A percentile compares a stretch with the other conserved stretches of the same genome.
phyloP scores from a whole-genome alignment of 2,113 vertebrate genomes.

The Alosa alosa region DNA sequence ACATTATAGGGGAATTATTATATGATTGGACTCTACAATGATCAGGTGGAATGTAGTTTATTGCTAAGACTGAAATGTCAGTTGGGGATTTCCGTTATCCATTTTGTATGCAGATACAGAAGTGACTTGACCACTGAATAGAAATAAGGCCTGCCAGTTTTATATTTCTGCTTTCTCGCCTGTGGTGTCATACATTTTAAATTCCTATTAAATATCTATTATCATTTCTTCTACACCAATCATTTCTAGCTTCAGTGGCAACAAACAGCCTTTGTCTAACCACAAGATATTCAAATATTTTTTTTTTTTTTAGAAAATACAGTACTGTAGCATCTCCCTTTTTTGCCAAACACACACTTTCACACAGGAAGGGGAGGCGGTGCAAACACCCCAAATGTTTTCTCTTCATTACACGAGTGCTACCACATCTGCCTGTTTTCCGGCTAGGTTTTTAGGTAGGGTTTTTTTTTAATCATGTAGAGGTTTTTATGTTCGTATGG shows the following conservation, averaged over 20 bases:
- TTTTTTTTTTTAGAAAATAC: too few relatives aligned
- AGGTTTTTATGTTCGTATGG: not conserved
- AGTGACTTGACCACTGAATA: not conserved
- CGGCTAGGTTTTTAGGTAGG: not conserved
- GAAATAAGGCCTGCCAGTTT: not conserved
- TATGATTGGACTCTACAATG: not conserved
- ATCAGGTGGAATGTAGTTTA: not conserved
- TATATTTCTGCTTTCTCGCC: not conserved
- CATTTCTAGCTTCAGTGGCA: not conserved
- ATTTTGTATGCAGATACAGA: not conserved
- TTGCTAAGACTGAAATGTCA: not conserved
- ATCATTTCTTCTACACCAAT: not conserved
- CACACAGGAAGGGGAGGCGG: conserved; percentile 1
- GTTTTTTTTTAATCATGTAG: not conserved
- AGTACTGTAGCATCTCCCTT: not conserved
- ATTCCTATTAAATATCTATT: not conserved
- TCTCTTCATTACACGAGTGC: not conserved
- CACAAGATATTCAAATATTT: too few relatives aligned
- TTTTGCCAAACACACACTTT: conserved; percentile 1
- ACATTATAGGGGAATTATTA: not conserved
- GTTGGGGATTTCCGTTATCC: not conserved
- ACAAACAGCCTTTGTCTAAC: too few relatives aligned
- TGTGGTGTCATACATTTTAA: not conserved
- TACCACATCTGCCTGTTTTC: not conserved
- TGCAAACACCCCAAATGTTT: not conserved